A percentile compares a stretch with the other conserved stretches of the same genome.
Evolutionary conservation across 2,888 invertebrate species (phyloP).

Genomic region (Drosophila cognata): DNA sequence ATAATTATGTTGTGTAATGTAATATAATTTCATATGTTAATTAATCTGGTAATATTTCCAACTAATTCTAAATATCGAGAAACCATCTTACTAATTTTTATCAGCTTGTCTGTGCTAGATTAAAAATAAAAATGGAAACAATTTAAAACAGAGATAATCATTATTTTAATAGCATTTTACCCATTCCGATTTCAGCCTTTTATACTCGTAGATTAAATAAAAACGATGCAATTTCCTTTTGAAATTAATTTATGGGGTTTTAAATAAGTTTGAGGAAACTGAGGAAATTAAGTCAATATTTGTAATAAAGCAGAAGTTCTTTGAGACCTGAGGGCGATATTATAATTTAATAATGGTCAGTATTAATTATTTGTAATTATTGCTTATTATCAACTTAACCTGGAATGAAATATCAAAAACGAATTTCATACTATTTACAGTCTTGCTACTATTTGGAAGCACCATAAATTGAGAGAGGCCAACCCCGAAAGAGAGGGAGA

Average conservation of each 20-base stretch:
- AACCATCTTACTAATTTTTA: neutral
- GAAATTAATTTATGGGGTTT: neutral
- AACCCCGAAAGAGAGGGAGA: slow-evolving; percentile 14
- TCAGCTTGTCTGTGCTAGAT: neutral
- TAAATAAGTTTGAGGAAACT: neutral
- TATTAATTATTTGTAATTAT: neutral
- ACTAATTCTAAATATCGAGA: neutral
- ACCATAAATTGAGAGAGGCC: slow-evolving; percentile 12
- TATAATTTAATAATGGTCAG: neutral
- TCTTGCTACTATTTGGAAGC: slow-evolving; percentile 33
- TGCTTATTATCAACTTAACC: neutral
- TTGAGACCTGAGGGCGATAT: neutral
- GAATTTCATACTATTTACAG: slow-evolving; percentile 30
- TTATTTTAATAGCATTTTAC: neutral
- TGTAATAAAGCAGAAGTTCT: neutral
- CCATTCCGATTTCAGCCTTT: neutral
- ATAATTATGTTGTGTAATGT: neutral
- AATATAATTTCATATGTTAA: neutral
- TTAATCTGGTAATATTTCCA: neutral
- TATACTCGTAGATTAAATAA: neutral
- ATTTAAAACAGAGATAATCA: neutral
- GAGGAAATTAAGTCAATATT: neutral
- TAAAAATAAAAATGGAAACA: neutral
- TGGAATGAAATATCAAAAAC: neutral
- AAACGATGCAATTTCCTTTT: neutral